Percentiles rank a stretch among this genome's conserved stretches.
phyloP scores from a whole-genome alignment of 2,888 invertebrate species.

The Ophonus ardosiacus region DNA sequence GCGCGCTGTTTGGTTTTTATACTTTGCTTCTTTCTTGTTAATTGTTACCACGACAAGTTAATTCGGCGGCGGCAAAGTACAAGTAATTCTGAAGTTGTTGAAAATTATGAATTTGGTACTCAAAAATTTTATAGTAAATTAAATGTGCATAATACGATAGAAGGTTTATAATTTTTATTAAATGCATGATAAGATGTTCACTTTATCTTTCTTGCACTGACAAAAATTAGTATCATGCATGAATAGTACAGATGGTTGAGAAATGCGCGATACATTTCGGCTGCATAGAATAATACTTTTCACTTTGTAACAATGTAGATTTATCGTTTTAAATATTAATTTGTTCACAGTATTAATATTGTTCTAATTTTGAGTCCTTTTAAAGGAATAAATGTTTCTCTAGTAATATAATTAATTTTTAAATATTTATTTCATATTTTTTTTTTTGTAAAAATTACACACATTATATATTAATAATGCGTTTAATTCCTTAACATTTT shows the following conservation, averaged over 20 bases:
- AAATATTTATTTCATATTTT: no score
- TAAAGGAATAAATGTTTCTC: no score
- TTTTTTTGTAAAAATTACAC: no score
- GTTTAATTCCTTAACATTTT: no score
- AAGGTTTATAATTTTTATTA: conserved; percentile 58
- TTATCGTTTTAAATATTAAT: no score
- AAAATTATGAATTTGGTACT: conserved; percentile 52
- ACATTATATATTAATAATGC: no score
- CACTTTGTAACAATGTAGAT: no score
- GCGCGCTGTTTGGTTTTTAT: background rate
- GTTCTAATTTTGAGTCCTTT: no score
- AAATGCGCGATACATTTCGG: no score
- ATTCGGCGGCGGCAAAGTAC: background rate
- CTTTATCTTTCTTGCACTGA: conserved; percentile 1
- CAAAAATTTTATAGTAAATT: conserved; percentile 61
- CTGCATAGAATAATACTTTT: no score
- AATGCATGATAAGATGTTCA: conserved; percentile 34
- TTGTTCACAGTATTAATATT: no score
- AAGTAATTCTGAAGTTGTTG: conserved; percentile 5
- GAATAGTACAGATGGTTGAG: background rate
- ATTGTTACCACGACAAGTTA: background rate
- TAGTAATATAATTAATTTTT: no score
- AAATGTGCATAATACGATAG: conserved; percentile 27
- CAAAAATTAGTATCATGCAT: background rate
- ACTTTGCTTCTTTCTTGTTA: conserved; percentile 2